phyloP scores from a whole-genome alignment of 2,797 vertebrate species.

The Lacerta bilineata region DNA sequence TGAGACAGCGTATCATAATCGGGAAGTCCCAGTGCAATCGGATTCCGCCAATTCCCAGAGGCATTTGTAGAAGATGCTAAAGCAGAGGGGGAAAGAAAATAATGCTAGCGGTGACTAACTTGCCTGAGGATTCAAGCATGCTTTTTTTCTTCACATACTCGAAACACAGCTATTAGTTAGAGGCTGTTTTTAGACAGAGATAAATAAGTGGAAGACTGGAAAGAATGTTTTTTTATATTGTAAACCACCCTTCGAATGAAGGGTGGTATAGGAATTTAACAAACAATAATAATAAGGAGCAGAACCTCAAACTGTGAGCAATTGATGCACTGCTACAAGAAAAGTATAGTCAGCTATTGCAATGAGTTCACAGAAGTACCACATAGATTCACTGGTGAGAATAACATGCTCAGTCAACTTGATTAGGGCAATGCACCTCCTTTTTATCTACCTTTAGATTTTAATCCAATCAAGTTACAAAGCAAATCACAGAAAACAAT shows the following conservation, averaged over 20 bases:
- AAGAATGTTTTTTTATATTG: too few species aligned
- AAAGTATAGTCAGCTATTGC: background rate
- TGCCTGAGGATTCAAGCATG: fast-evolving
- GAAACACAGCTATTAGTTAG: background rate
- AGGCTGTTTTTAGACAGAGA: background rate
- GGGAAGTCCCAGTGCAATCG: conserved; percentile 79
- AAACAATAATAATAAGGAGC: too few species aligned
- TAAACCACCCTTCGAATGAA: too few species aligned
- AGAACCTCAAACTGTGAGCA: background rate
- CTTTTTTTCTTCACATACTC: background rate
- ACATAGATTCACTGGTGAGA: background rate
- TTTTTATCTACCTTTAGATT: background rate
- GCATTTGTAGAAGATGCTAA: conserved; percentile 85
- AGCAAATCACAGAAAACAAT: background rate
- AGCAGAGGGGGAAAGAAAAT: conserved; percentile 42
- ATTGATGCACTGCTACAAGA: background rate
- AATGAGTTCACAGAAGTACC: background rate
- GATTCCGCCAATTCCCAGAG: conserved; percentile 87
- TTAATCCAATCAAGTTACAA: background rate
- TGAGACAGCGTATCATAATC: conserved; percentile 85
- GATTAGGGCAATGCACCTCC: background rate
- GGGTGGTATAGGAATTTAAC: too few species aligned
- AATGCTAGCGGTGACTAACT: conserved; percentile 23
- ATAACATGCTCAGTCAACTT: too few species aligned
- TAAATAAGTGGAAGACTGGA: background rate